Evolutionary conservation across 2,888 invertebrate genomes (phyloP).

Genomic region (Parascotia fuliginaria): DNA sequence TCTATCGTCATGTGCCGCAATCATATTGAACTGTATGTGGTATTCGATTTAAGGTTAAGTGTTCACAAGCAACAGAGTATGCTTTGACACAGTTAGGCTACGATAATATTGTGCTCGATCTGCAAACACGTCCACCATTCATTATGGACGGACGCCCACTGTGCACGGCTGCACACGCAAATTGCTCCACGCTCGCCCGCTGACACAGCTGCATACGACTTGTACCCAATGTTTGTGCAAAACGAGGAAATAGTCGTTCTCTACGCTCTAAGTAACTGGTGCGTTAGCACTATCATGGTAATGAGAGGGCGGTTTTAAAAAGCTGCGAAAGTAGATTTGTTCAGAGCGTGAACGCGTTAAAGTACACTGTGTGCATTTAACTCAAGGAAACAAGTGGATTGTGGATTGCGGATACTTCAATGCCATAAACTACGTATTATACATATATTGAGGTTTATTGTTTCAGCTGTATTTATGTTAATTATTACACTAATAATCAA

Average conservation of each 20-base stretch:
- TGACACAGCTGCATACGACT: slow-evolving; percentile 68
- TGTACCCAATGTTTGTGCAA: slow-evolving; percentile 60
- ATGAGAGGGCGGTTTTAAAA: slow-evolving; percentile 42
- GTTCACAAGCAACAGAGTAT: slow-evolving; percentile 46
- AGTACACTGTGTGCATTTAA: neutral
- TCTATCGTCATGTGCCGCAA: slow-evolving; percentile 23
- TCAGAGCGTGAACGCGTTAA: neutral
- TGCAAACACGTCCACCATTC: slow-evolving; percentile 68
- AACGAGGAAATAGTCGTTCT: slow-evolving; percentile 60
- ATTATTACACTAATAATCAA: neutral
- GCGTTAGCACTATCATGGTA: slow-evolving; percentile 53
- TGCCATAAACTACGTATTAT: neutral
- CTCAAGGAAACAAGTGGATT: slow-evolving; percentile 2
- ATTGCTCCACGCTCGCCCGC: slow-evolving; percentile 71
- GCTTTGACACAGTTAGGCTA: slow-evolving; percentile 49
- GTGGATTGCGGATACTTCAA: neutral
- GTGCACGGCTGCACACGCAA: slow-evolving; percentile 79
- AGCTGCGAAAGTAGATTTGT: slow-evolving; percentile 29
- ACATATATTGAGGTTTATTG: neutral
- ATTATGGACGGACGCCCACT: slow-evolving; percentile 76
- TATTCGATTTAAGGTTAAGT: slow-evolving; percentile 52
- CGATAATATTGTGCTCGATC: slow-evolving; percentile 62
- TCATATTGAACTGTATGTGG: slow-evolving; percentile 45
- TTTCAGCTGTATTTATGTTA: neutral
- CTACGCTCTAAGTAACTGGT: slow-evolving; percentile 54